Percentiles rank a stretch among this genome's conserved stretches.
Evolutionary conservation across 2,113 vertebrate species (phyloP).

Genomic region (Apaloderma vittatum): DNA sequence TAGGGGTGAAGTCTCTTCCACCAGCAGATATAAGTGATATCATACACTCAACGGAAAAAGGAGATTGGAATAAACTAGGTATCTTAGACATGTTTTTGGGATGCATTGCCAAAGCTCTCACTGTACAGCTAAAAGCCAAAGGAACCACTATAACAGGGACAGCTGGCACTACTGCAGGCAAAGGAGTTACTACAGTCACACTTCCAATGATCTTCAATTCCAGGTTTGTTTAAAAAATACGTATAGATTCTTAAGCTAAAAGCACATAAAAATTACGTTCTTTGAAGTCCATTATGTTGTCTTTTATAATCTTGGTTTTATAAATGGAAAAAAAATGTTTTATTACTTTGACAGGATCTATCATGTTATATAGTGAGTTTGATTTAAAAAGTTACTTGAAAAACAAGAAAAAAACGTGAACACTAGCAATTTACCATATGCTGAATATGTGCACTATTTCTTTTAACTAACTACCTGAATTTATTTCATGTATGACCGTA

Average conservation of each 20-base stretch:
- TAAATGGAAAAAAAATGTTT: neutral
- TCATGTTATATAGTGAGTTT: neutral
- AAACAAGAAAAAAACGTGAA: neutral
- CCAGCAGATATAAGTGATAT: slow-evolving; percentile 99
- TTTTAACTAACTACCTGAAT: neutral
- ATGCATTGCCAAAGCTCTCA: slow-evolving; percentile 98
- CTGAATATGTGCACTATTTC: neutral
- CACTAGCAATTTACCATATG: neutral
- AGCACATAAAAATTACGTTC: neutral
- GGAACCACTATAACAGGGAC: slow-evolving; percentile 94
- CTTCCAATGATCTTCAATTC: slow-evolving; percentile 99
- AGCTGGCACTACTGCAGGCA: slow-evolving; percentile 91
- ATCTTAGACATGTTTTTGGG: slow-evolving; percentile 99
- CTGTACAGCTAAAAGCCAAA: slow-evolving; percentile 99
- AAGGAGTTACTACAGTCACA: slow-evolving; percentile 98
- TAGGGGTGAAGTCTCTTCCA: slow-evolving; percentile 95
- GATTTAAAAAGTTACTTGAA: neutral
- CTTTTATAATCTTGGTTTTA: neutral
- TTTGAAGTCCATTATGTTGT: neutral
- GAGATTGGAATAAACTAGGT: slow-evolving; percentile 96
- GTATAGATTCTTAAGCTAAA: neutral
- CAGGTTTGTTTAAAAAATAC: slow-evolving; percentile 81
- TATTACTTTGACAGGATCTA: neutral
- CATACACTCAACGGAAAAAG: slow-evolving; percentile 98
- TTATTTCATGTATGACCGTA: neutral